Evolutionary conservation across 2,888 invertebrate species (phyloP), one percentile per base, ranked within the genome.

Genomic region (Rotaria sp.): DNA sequence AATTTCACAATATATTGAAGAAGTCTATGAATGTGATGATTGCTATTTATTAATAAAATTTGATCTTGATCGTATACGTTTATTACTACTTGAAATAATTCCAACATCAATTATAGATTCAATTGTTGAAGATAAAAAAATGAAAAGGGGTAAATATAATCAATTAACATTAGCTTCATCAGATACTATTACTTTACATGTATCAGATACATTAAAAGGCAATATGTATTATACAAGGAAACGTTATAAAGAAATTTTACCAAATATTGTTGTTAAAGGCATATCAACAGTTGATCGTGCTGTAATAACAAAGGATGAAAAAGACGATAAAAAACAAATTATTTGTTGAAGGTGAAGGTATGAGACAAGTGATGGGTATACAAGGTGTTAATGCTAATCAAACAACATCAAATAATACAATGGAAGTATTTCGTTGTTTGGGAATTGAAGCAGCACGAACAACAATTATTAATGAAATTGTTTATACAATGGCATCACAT

Each of bases 361-460:
- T 97, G 88, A 92, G 95, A 55, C 95, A 95, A 89, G 97, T 99
- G 15, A 95, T 98, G 92, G 96, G 85, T n/a, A 87, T 45, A 50
- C 59, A 48, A 21, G 87, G 87, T 38, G 94, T 99, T 2, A 93
- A 95, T 87, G 96, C 95, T 0, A 93, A 91, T 0, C 94, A 94
- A 88, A 96, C 96, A 0, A 93, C 94, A 0, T 97, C 97, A 8
- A 99, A 99, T 91, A 97, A 97, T 90, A 96, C 96, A 45, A 93
- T 95, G 88, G 97, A 98, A 93, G 96, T 92, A 50, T 92, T 91
- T 88, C 90, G 94, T 88, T 96, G 96, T 0, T 92, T 99, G 38
- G 99, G 99, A 86, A 97, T 99, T 89, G 99, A 99, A 92, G 99
- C 99, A 30, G 98, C 99, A 5, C 93, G 94, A 89, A 94, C 94